Percentiles rank a stretch among this genome's conserved stretches.
Evolutionary conservation across 2,797 vertebrate species (phyloP).

Genomic region (Sebastes iracundus): DNA sequence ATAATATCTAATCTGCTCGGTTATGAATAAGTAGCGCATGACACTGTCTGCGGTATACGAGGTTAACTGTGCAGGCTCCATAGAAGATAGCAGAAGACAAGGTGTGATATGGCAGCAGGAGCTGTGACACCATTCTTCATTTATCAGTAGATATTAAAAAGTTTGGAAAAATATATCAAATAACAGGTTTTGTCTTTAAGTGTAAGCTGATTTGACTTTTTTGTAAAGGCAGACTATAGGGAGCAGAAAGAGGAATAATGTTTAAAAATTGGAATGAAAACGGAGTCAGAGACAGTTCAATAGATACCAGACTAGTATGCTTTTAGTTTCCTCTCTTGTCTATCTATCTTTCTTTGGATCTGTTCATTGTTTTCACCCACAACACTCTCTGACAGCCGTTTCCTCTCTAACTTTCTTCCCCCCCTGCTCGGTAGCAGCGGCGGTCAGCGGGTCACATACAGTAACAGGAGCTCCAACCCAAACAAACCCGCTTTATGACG

Average conservation of each 20-base stretch:
- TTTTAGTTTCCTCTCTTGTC: constrained; percentile 7
- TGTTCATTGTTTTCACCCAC: constrained; percentile 48
- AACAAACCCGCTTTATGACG: constrained; percentile 75
- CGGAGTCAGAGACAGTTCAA: background rate
- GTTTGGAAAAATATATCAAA: background rate
- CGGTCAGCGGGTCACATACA: constrained; percentile 67
- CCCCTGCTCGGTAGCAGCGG: constrained; percentile 33
- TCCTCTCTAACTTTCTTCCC: constrained; percentile 36
- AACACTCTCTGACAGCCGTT: constrained; percentile 56
- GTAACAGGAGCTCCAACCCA: constrained; percentile 61
- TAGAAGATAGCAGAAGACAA: background rate
- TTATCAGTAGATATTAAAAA: background rate
- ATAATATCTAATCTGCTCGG: constrained; percentile 32
- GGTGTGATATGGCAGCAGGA: background rate
- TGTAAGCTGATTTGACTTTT: background rate
- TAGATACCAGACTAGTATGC: background rate
- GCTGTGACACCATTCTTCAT: background rate
- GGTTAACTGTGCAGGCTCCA: constrained; percentile 9
- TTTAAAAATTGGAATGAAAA: background rate
- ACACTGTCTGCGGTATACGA: background rate
- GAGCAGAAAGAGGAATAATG: background rate
- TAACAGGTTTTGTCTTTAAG: background rate
- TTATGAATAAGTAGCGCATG: constrained; percentile 2
- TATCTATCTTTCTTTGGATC: constrained; percentile 36
- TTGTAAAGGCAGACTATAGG: background rate